phyloP scores from a whole-genome alignment of 2,888 invertebrate species.

The Ethmia dodecea region DNA sequence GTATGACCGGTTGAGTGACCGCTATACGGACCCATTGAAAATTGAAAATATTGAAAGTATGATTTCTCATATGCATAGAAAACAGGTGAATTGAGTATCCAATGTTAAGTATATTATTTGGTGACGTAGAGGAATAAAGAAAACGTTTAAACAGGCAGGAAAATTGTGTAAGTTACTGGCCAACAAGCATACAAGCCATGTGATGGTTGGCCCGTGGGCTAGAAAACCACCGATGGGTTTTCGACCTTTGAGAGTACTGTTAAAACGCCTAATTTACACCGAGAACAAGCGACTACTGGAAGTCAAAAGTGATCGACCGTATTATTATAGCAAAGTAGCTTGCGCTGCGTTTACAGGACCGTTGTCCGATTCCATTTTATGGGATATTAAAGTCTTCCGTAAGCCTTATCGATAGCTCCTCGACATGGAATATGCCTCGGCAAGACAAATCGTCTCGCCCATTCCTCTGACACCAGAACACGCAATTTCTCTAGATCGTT shows the following conservation, averaged over 20 bases:
- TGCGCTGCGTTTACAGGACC: slow-evolving; percentile 9
- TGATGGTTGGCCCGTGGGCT: too few relatives aligned
- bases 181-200: too few relatives aligned
- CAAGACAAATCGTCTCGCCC: slow-evolving; percentile 44
- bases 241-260: too few relatives aligned
- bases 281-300: neutral
- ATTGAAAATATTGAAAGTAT: slow-evolving; percentile 5
- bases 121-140: too few relatives aligned
- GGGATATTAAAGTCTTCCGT: slow-evolving; percentile 18
- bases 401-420: slow-evolving; percentile 26
- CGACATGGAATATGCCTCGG: slow-evolving; percentile 35
- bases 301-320: neutral
- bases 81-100: neutral
- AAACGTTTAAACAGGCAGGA: too few relatives aligned
- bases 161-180: too few relatives aligned
- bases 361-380: slow-evolving; percentile 21
- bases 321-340: slow-evolving; percentile 1
- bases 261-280: too few relatives aligned
- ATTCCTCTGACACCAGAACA: slow-evolving; percentile 38
- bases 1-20: slow-evolving; percentile 29
- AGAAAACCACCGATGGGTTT: too few relatives aligned
- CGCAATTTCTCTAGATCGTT: slow-evolving; percentile 47
- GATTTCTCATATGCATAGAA: neutral
- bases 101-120: too few relatives aligned
- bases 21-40: slow-evolving; percentile 33